phyloP scores from a whole-genome alignment of 1,140 invertebrate species.

The Pogonus chalceus region DNA sequence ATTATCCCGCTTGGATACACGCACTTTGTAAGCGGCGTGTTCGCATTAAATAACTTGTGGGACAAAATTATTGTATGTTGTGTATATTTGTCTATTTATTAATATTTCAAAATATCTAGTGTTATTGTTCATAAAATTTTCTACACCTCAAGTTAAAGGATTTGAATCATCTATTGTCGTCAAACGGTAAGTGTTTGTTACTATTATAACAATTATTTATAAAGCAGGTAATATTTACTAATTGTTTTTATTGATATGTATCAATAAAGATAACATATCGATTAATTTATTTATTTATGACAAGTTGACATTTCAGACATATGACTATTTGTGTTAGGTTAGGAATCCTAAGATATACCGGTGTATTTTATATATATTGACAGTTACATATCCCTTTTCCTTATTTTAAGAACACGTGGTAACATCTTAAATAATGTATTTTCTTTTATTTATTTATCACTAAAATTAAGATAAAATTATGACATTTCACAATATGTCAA shows the following conservation, averaged over 20 bases:
- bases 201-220: background rate
- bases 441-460: no score
- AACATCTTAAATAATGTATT: no score
- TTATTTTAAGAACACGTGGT: background rate
- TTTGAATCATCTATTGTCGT: background rate
- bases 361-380: background rate
- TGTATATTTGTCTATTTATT: no score
- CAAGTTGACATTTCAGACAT: background rate
- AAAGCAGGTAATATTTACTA: background rate
- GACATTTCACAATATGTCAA: no score
- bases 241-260: background rate
- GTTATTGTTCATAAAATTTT: background rate
- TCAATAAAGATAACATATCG: background rate
- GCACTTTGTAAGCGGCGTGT: background rate
- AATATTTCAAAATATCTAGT: background rate
- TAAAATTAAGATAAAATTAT: no score
- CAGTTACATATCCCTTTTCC: background rate
- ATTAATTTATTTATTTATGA: background rate
- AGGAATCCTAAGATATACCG: background rate
- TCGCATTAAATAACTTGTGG: background rate
- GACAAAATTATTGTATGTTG: background rate
- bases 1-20: slow-evolving; percentile 2
- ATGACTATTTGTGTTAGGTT: background rate
- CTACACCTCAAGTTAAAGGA: background rate
- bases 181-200: background rate